A percentile compares a stretch with the other conserved stretches of the same genome.
Evolutionary conservation across 2,113 vertebrate species (phyloP).

Genomic region (Psittacula cyanocephala): DNA sequence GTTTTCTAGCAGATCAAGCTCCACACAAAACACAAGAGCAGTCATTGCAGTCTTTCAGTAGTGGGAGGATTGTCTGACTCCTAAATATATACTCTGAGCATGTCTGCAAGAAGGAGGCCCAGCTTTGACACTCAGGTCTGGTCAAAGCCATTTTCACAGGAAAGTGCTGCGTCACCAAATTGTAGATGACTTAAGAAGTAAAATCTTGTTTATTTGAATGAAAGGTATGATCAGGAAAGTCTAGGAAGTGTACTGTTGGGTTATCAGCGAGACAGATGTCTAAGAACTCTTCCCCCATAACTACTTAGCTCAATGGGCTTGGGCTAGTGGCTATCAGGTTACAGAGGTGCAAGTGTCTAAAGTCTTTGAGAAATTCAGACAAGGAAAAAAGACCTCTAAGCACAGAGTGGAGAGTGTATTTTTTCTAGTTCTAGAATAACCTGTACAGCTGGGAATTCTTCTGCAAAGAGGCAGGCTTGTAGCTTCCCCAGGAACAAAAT

Average conservation of each 20-base stretch:
- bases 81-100: background rate
- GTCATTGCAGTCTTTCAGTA: background rate
- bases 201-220: background rate
- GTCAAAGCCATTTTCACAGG: background rate
- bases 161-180: background rate
- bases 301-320: background rate
- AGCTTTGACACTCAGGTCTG: background rate
- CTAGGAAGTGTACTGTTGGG: background rate
- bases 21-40: background rate
- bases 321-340: background rate
- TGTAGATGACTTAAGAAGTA: background rate
- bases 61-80: background rate
- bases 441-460: background rate
- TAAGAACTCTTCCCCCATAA: background rate
- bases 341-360: background rate
- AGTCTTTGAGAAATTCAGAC: background rate
- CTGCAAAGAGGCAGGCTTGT: background rate
- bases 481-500: background rate
- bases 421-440: background rate
- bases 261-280: background rate
- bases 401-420: background rate
- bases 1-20: background rate
- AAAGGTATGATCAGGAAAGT: background rate
- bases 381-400: background rate
- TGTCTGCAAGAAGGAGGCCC: background rate